Conservation (phyloP, 2,888 invertebrate genomes). For the Antheraea assamensis region DNA sequence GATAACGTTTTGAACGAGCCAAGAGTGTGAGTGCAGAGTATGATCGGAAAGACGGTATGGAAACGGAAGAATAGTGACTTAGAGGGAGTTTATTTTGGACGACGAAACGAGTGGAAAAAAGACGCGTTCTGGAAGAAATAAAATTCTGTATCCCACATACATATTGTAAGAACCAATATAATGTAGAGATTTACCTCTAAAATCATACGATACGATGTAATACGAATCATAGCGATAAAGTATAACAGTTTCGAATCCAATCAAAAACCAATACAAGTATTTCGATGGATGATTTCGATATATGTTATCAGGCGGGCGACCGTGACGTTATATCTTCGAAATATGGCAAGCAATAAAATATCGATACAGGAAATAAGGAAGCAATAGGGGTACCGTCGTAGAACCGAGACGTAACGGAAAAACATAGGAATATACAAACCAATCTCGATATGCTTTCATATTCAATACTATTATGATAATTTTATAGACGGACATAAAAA, state of each 20-base stretch:
- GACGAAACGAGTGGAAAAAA: too few relatives aligned
- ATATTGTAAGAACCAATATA: too few relatives aligned
- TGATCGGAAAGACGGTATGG: too few relatives aligned
- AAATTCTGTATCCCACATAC: too few relatives aligned
- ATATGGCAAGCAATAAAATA: constrained; percentile 78
- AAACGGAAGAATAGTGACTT: too few relatives aligned
- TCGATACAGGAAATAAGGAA: constrained; percentile 68
- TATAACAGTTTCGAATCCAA: constrained; percentile 50
- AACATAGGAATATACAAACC: constrained; percentile 42
- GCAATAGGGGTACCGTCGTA: constrained; percentile 57
- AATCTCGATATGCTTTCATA: constrained; percentile 37
- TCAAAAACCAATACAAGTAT: constrained; percentile 65
- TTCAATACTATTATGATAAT: constrained; percentile 47
- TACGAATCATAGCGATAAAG: constrained; percentile 31
- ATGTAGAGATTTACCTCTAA: not conserved
- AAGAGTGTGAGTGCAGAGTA: too few relatives aligned
- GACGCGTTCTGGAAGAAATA: too few relatives aligned
- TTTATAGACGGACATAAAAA: constrained; percentile 27
- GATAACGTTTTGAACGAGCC: too few relatives aligned
- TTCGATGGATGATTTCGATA: constrained; percentile 48
- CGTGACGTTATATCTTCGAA: constrained; percentile 61
- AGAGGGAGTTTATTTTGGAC: too few relatives aligned
- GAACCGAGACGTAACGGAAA: constrained; percentile 51
- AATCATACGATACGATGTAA: not conserved
- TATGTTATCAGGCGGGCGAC: constrained; percentile 57